phyloP scores from a whole-genome alignment of 1,140 invertebrate species.

The Solenopsis invicta region DNA sequence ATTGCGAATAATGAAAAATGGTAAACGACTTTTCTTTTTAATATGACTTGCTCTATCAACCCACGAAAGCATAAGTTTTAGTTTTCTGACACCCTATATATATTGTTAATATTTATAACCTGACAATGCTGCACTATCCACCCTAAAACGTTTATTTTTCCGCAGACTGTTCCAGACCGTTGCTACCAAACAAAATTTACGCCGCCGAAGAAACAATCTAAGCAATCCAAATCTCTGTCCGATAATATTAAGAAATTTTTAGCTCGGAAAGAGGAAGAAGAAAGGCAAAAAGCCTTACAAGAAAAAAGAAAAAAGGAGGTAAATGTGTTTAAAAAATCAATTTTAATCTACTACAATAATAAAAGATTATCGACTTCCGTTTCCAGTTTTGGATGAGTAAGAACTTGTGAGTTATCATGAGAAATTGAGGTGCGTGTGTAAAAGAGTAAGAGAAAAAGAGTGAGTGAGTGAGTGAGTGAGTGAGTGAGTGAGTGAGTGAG shows the following conservation, averaged over 20 bases:
- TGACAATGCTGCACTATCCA: neutral
- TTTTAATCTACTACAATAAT: neutral
- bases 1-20: too few species aligned
- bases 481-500: too few species aligned
- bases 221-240: conserved; percentile 90
- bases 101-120: too few species aligned
- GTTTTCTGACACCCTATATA: too few species aligned
- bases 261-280: conserved; percentile 93
- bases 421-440: too few species aligned
- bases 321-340: conserved; percentile 21
- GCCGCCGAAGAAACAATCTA: conserved; percentile 93
- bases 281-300: conserved; percentile 89
- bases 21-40: too few species aligned
- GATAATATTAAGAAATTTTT: conserved; percentile 94
- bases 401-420: too few species aligned
- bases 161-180: conserved; percentile 85
- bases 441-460: too few species aligned
- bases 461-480: too few species aligned
- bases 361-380: neutral
- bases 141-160: conserved; percentile 34
- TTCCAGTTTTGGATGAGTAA: too few species aligned
- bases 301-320: conserved; percentile 90
- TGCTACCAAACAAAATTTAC: conserved; percentile 93
- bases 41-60: too few species aligned
- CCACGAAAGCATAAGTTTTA: too few species aligned